A percentile compares a stretch with the other conserved stretches of the same genome.
phyloP scores from a whole-genome alignment of 1,140 invertebrate species.

The Tetragonula clypearis region DNA sequence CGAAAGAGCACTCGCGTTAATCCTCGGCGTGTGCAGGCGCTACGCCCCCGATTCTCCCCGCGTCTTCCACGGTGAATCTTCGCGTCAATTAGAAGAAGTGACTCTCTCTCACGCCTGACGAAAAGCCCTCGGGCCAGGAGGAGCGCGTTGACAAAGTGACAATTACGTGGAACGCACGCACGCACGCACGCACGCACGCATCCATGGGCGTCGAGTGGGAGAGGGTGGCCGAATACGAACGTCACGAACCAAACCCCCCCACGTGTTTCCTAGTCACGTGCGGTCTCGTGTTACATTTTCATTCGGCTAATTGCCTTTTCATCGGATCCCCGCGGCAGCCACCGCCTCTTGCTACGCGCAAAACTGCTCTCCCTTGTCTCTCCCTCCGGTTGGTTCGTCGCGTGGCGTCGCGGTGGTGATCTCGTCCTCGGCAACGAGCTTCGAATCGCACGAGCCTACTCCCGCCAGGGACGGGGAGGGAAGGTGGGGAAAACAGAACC shows the following conservation, averaged over 20 bases:
- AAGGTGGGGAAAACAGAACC: not conserved
- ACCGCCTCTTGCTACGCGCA: constrained; percentile 32
- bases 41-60: not conserved
- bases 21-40: not conserved
- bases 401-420: constrained; percentile 4
- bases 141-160: constrained; percentile 78
- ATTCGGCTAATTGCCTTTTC: constrained; percentile 81
- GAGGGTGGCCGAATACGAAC: not conserved
- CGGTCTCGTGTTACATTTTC: constrained; percentile 82
- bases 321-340: constrained; percentile 61
- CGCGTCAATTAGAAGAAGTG: constrained; percentile 71
- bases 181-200: constrained; percentile 50
- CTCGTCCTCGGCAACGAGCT: constrained; percentile 48
- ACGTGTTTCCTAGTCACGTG: constrained; percentile 77
- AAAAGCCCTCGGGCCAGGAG: constrained; percentile 45
- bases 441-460: constrained; percentile 55
- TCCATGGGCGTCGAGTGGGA: not conserved
- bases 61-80: constrained; percentile 22
- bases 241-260: constrained; percentile 23
- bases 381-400: not conserved
- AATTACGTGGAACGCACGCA: constrained; percentile 72
- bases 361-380: not conserved
- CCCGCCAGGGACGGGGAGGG: no score
- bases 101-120: constrained; percentile 57
- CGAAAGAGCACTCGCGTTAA: constrained; percentile 14